Evolutionary conservation across 2,113 vertebrate species (phyloP), one percentile per base, ranked within the genome.

Genomic region (Lepisosteus oculatus): DNA sequence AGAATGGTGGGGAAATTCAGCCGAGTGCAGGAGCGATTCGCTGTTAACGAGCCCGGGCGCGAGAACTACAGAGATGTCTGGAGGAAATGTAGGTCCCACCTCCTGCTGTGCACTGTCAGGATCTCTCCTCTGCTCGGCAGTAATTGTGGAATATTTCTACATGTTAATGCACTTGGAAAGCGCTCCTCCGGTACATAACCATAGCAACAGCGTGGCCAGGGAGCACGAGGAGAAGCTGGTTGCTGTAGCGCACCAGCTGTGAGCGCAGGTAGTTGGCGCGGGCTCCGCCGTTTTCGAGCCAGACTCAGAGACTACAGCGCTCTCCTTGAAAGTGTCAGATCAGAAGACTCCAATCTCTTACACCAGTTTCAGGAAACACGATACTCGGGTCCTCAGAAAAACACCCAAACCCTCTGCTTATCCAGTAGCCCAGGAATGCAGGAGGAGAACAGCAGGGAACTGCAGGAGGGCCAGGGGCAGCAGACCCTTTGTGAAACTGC

Each of bases 71-170:
- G 42, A 45, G 54, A 67, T 54, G 73, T 74, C 76, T 76, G 8
- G 65, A 74, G 61, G 68, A 80, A 74, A 71, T 72, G 73, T 68
- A 68, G 3, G 68, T 41, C 47, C 56, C 15, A 41, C 78, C 78
- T 70, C 84, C 85, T n/a, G 77, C 85, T 82, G 84, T 66, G 86
- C 77, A 69, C 66, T 2, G 51, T 55, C 70, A 66, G 71, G 67
- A 29, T 72, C 69, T 55, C 66, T 11, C 56, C 51, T 55, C 65
- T 83, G 82, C 81, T 7, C 69, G 61, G 45, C 78, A 81, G 83
- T 66, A 78, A 78, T 56, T 74, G 80, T 76, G 80, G 86, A 83
- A 83, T 89, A 84, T 87, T 83, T 85, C 76, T 77, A 61, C 51
- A 83, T 79, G 79, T 69, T 81, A 85, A 85, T 81, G 81, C 75